phyloP scores from a whole-genome alignment of 2,113 vertebrate genomes.

The Brachyhypopomus occidentalis region DNA sequence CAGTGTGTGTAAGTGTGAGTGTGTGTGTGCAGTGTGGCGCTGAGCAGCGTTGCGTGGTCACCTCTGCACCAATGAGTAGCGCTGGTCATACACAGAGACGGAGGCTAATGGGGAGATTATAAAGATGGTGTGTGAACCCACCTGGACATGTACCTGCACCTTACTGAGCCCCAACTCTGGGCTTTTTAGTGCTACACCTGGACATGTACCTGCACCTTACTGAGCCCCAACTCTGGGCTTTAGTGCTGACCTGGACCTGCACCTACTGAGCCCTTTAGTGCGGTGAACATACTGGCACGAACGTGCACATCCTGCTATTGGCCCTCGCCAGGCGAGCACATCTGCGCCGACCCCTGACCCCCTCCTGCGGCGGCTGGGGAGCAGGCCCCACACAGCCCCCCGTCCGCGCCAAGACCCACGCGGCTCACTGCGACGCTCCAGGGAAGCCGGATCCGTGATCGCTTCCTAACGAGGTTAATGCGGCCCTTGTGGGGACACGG shows the following conservation, averaged over 20 bases:
- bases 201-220: too few species aligned
- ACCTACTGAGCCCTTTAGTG: too few species aligned
- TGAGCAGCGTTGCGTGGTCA: conserved; percentile 64
- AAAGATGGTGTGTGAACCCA: conserved; percentile 13
- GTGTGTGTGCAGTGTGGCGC: conserved; percentile 43
- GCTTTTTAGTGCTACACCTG: too few species aligned
- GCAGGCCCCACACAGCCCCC: conserved; percentile 66
- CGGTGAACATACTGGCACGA: too few species aligned
- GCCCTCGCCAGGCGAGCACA: conserved; percentile 77
- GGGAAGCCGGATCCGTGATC: not conserved
- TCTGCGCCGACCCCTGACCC: conserved; percentile 74
- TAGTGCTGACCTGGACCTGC: too few species aligned
- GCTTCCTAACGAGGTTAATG: too few species aligned
- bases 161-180: too few species aligned
- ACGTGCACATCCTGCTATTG: conserved; percentile 65
- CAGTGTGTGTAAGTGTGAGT: conserved; percentile 43
- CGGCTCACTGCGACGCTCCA: conserved; percentile 41
- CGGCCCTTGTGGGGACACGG: too few species aligned
- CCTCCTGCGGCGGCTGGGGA: conserved; percentile 69
- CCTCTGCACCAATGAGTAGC: conserved; percentile 14
- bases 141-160: too few species aligned
- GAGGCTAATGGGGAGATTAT: not conserved
- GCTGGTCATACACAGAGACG: conserved; percentile 63
- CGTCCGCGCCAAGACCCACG: conserved; percentile 55
- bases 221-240: too few species aligned